Base-by-base conservation (phyloP, 2,888 invertebrate species). In the Lordiphosa andalusiaca region DNA sequence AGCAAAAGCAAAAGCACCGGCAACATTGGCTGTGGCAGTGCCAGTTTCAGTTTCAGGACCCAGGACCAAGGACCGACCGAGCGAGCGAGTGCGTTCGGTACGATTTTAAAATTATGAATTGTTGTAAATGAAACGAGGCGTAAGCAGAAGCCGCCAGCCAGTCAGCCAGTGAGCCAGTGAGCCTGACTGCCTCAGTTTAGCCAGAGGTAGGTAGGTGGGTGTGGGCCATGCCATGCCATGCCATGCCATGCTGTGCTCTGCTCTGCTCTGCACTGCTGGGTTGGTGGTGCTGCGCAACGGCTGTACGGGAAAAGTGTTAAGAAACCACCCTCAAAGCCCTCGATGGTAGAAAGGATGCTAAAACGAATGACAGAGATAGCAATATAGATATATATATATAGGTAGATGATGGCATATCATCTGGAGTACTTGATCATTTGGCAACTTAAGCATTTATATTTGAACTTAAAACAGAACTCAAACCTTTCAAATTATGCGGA, bases 81-180 rank as follows among this genome's bases (percentile, higher is more conserved):
- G 19, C 52, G 51, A 38, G 13, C 54, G 53, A 61, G 47, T 58
- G 69, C 76, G 67, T 52, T 72, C 71, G 73, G 57, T 61, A 81
- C 64, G 67, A 67, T 85, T 81, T 81, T 73, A 63, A 83, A 81
- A 81, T 85, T 83, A 83, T 82, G 71, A 83, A 78, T 64, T 70
- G 75, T 64, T 73, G 55, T 58, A 71, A 78, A 84, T 70, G 67
- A 76, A 74, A 67, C 82, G 75, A 71, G 67, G 64, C 71, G 61
- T 54, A 68, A 63, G 69, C 64, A 46, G 44, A 40, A 69, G 40
- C 33, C 25, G 35, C 30, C n/a, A 10, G 44, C 39, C 49, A 35
- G 57, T 35, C 53, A 42, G 58, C 33, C n/a, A n/a, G n/a, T n/a
- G n/a, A n/a, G n/a, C n/a, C 36, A 52, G 30, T 10, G 12, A 21